These are phyloP conservation scores for Tenthredo mesomela DNA, from an alignment of 2,888 invertebrate species.

Conservation along the genomic window DNA sequence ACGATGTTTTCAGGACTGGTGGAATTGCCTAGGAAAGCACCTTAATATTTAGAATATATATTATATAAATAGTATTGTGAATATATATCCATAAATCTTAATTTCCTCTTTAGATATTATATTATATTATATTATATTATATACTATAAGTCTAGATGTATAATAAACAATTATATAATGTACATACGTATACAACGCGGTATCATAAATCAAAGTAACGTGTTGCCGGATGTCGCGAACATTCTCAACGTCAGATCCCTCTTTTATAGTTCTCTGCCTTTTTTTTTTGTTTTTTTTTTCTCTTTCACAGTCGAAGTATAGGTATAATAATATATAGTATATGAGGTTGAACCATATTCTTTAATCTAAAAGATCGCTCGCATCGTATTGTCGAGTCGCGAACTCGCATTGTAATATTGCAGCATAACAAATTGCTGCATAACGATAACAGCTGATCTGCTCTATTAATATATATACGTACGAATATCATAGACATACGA, in stretches of 20 bases:
- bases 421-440: background rate
- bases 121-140: background rate
- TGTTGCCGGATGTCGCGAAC: conserved; percentile 3
- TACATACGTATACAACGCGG: background rate
- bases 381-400: background rate
- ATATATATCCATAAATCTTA: background rate
- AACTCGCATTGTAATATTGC: background rate
- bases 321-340: too few relatives aligned
- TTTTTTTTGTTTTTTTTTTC: background rate
- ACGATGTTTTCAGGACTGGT: too few relatives aligned
- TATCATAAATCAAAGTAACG: conserved; percentile 3
- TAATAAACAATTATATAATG: background rate
- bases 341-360: background rate
- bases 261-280: background rate
- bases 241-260: background rate
- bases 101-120: background rate
- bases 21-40: too few relatives aligned
- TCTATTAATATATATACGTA: background rate
- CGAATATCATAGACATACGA: too few relatives aligned
- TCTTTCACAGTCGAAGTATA: background rate
- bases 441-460: background rate
- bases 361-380: background rate
- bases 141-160: background rate
- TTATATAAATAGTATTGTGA: too few relatives aligned
- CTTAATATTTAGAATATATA: too few relatives aligned